Percentiles rank a stretch among this genome's conserved stretches.
Conservation (phyloP, 2,888 invertebrate genomes). For the Agrochola macilenta region DNA sequence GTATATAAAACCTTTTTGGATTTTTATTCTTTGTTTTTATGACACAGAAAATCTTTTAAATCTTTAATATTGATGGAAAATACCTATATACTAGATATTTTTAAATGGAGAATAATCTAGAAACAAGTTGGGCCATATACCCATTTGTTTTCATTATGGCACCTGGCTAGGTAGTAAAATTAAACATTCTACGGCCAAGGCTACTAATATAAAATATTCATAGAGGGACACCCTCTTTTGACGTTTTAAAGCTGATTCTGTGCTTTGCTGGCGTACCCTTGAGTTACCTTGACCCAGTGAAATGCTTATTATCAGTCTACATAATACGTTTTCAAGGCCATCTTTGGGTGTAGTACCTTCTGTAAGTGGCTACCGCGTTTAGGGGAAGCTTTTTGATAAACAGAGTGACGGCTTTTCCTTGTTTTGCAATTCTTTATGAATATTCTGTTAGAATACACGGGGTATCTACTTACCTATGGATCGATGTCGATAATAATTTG, state of each 20-base stretch:
- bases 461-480: not conserved
- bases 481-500: not conserved
- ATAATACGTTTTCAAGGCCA: conserved; percentile 32
- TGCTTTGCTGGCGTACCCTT: conserved; percentile 24
- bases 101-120: no score
- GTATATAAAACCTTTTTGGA: conserved; percentile 5
- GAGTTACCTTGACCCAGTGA: conserved; percentile 48
- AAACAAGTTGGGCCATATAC: not conserved
- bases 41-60: not conserved
- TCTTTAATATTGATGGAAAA: not conserved
- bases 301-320: conserved; percentile 23
- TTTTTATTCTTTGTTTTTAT: not conserved
- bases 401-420: not conserved
- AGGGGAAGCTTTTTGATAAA: not conserved
- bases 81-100: not conserved
- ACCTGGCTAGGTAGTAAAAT: conserved; percentile 54
- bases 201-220: conserved; percentile 36
- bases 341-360: not conserved
- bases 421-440: not conserved
- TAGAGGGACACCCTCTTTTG: conserved; percentile 19
- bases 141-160: conserved; percentile 22
- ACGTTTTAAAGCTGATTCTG: conserved; percentile 1
- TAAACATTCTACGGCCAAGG: conserved; percentile 60
- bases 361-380: conserved; percentile 1
- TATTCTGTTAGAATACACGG: not conserved